These are phyloP conservation scores for Clarias platycephalus DNA, from an alignment of 2,797 vertebrate species.

Conservation along the genomic window DNA sequence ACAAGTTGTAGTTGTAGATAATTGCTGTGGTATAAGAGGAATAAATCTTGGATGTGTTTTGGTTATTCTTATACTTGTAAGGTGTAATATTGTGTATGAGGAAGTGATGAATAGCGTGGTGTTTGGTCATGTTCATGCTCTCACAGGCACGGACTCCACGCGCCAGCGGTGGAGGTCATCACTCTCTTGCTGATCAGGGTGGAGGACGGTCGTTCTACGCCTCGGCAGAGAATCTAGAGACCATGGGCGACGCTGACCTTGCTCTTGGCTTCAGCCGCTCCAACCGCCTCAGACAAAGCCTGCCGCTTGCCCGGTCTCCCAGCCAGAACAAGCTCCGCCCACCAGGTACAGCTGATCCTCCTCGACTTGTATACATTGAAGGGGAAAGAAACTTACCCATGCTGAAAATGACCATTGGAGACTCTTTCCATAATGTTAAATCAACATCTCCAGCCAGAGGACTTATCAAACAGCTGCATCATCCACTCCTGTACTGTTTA, in stretches of 20 bases:
- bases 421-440: too few relatives aligned
- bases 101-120: not conserved
- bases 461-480: too few relatives aligned
- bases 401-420: too few relatives aligned
- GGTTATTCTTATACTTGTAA: too few relatives aligned
- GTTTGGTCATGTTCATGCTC: not conserved
- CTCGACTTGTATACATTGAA: not conserved
- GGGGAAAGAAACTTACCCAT: too few relatives aligned
- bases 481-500: too few relatives aligned
- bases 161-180: conserved; percentile 72
- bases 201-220: conserved; percentile 86
- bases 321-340: conserved; percentile 93
- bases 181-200: conserved; percentile 86
- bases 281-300: conserved; percentile 95
- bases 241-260: conserved; percentile 92
- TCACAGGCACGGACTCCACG: conserved; percentile 73
- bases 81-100: not conserved
- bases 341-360: conserved; percentile 76
- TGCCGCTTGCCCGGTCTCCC: conserved; percentile 91
- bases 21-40: too few relatives aligned
- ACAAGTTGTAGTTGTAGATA: too few relatives aligned
- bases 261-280: conserved; percentile 93
- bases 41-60: too few relatives aligned
- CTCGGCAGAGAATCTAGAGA: conserved; percentile 92
- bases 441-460: too few relatives aligned